These are phyloP conservation scores for Clarias gariepinus DNA, from an alignment of 2,113 vertebrate species.

Conservation along the genomic window DNA sequence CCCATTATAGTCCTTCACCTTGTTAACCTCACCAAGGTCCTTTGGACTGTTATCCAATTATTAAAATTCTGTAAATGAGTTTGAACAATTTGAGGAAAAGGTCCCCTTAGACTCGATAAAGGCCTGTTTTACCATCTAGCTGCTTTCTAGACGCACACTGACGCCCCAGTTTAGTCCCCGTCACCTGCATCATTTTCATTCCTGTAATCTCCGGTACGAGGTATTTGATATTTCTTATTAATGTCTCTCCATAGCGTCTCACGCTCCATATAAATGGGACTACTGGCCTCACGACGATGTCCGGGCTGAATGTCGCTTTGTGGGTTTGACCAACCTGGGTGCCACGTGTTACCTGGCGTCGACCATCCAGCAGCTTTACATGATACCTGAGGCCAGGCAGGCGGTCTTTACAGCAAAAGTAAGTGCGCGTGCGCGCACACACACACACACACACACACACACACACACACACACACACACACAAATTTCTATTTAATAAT, in stretches of 20 bases:
- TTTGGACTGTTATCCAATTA: neutral
- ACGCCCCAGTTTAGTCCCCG: neutral
- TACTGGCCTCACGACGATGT: conserved; percentile 99
- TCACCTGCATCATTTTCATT: neutral
- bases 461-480: neutral
- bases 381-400: conserved; percentile 97
- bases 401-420: conserved; percentile 98
- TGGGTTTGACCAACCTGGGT: conserved; percentile 95
- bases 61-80: too few relatives aligned
- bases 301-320: conserved; percentile 93
- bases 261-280: conserved; percentile 99
- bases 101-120: neutral
- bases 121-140: neutral
- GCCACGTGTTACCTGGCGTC: conserved; percentile 98
- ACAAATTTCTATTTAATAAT: neutral
- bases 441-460: conserved; percentile 5
- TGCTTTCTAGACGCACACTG: neutral
- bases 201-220: neutral
- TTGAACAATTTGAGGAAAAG: too few relatives aligned
- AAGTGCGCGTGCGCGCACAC: conserved; percentile 1
- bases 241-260: conserved; percentile 77
- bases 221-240: neutral
- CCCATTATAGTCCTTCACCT: neutral
- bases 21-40: neutral
- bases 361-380: conserved; percentile 98